Conservation (phyloP, 2,888 invertebrate species). For the Parapristionchus giblindavisi region DNA sequence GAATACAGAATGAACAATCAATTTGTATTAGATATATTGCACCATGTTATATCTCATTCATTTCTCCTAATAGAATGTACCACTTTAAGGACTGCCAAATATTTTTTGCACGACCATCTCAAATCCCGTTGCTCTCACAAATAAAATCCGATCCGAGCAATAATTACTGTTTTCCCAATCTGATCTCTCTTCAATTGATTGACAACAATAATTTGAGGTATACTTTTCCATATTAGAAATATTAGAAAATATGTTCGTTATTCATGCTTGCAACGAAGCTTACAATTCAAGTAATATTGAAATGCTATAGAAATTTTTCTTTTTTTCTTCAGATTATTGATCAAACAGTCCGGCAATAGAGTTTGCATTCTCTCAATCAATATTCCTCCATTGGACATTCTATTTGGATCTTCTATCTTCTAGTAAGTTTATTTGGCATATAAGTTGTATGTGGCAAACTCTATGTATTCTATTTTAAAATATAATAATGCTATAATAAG, state of each 20-base stretch:
- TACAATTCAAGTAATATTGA: background rate
- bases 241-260: background rate
- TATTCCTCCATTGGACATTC: constrained; percentile 54
- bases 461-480: background rate
- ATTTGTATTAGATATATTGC: too few species aligned
- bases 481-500: too few species aligned
- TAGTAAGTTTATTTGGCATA: constrained; percentile 36
- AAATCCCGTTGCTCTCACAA: constrained; percentile 12
- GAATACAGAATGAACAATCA: too few species aligned
- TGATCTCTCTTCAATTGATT: constrained; percentile 55
- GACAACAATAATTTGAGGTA: constrained; percentile 6
- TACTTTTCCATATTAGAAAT: background rate
- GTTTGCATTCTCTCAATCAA: constrained; percentile 63
- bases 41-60: too few species aligned
- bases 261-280: background rate
- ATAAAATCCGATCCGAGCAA: constrained; percentile 40
- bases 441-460: background rate
- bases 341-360: constrained; percentile 54
- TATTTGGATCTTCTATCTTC: constrained; percentile 55
- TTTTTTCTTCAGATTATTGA: constrained; percentile 42
- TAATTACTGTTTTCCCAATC: constrained; percentile 56
- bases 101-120: constrained; percentile 22
- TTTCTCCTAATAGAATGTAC: too few species aligned
- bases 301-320: too few species aligned
- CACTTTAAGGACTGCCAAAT: constrained; percentile 35